Percentiles rank a stretch among this genome's conserved stretches.
Conservation (phyloP, 1,140 invertebrate species). For the Cydia strobilella region DNA sequence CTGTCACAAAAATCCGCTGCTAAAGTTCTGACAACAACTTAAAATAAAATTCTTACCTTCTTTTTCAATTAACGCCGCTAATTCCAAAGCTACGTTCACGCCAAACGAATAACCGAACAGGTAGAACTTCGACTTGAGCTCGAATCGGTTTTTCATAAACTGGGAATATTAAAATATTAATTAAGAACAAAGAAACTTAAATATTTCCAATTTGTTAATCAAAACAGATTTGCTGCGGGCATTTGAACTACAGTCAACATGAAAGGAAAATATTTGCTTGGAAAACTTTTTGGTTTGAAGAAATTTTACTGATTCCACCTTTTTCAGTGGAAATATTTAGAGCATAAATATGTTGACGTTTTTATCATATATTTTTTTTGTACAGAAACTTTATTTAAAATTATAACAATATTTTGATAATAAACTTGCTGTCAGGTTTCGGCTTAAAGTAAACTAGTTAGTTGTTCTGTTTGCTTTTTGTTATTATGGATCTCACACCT, state of each 20-base stretch:
- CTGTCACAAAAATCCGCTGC: no score
- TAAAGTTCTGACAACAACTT: no score
- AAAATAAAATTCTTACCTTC: slow-evolving; percentile 40
- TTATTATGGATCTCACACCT: no score
- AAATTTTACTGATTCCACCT: not conserved
- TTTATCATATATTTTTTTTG: no score
- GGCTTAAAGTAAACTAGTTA: no score
- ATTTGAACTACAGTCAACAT: not conserved
- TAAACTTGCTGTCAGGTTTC: no score
- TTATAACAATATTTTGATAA: no score
- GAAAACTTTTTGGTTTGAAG: slow-evolving; percentile 23
- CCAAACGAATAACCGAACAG: slow-evolving; percentile 46
- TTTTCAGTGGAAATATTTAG: not conserved
- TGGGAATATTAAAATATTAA: slow-evolving; percentile 34
- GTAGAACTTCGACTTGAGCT: slow-evolving; percentile 41
- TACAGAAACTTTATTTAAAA: no score
- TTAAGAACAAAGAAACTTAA: slow-evolving; percentile 28
- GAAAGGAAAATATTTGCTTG: not conserved
- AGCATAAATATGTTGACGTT: no score
- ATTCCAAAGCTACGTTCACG: slow-evolving; percentile 45
- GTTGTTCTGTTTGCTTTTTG: no score
- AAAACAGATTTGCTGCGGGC: slow-evolving; percentile 2
- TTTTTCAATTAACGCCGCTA: slow-evolving; percentile 43
- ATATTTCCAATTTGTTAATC: slow-evolving; percentile 18
- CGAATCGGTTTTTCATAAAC: slow-evolving; percentile 36